Evolutionary conservation across 2,888 invertebrate genomes (phyloP), one percentile per base, ranked within the genome.

Genomic region (Xanthorhoe designata): DNA sequence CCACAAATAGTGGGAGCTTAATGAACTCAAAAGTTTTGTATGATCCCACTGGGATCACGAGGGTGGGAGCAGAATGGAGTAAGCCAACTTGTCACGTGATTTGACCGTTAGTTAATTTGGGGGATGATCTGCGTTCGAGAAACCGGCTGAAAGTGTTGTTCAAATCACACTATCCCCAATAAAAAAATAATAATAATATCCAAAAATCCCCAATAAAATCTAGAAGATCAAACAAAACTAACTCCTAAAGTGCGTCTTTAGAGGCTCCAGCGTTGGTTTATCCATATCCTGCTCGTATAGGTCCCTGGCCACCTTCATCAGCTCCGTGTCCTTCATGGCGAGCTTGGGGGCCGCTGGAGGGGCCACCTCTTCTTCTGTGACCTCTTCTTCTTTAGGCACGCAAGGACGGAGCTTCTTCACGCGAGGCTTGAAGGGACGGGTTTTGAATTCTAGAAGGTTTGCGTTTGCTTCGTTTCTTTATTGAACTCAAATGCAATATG

Each of bases 291-390:
- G 62, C 64, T 90, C 91, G 59, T 92, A 93, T 64, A 92, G 49
- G 1, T 90, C 89, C 24, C 74, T 73, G 2, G 92, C 92, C 18
- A 83, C 70, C 73, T 89, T 91, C 91, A 93, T 92, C 13, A 92
- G 82, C 78, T 92, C 92, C 0, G 92, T 92, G 64, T 92, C 92
- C 61, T 90, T 89, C 72, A 92, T 85, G 15, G 88, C 89, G n/a
- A 92, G 83, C 69, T 88, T 89, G 5, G 81, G 74, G 0, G 75
- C 72, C 17, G 76, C 70, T 0, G 77, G 69, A 0, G 72, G 61
- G 0, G 69, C 55, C 0, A 71, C 62, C 8, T 68, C 56, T 0
- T 72, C 69, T 10, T 68, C 78, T 10, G 77, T 75, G 1, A 64
- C 72, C 4, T 62, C 75, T 4, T 73, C 70, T 2, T 73, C 74